Evolutionary conservation across 1,140 invertebrate genomes (phyloP), one percentile per base, ranked within the genome.

Genomic region (Tetragonula clypearis): DNA sequence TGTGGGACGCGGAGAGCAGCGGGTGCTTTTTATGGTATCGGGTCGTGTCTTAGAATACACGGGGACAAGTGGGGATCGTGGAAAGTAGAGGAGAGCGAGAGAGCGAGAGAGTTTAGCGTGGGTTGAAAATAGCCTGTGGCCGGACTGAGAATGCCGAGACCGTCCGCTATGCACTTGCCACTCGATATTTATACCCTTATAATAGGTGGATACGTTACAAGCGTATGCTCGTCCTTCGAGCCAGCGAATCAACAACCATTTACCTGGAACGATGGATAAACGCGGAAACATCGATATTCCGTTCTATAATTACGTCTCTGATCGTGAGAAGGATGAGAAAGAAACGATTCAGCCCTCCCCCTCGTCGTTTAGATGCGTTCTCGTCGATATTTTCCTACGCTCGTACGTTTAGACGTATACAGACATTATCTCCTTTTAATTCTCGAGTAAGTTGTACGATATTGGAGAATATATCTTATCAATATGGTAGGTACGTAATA

Each of bases 171-270:
- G 92, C 91, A 88, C 92, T 92, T 90, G 92, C 88, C 86, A 87
- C 89, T 90, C 85, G 93, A 92, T 93, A 92, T 93, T 93, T 93
- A 93, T 93, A 93, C 77, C 90, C 91, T 86, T 88, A 89, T 90
- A 69, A 77, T 83, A 87, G 84, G 83, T 83, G 73, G 82, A 85
- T 87, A 87, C 84, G 86, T 86, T 85, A 76, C 55, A 65, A 49
- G 53, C n/a, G 55, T 72, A 35, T n/a, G 60, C 3, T 73, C 17
- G 55, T 5, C 26, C 14, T 17, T 17, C n/a, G 26, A 35, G 58
- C 1, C 6, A 14, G 17, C 55, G n/a, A 19, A 9, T n/a, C 8
- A 49, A 49, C 19, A 17, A 75, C 53, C 3, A 55, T 21, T 62
- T 77, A 77, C 21, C 30, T 35, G 30, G 23, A 62, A 71, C 30